These are phyloP conservation scores for Ochropleura leucogaster DNA, from an alignment of 2,888 invertebrate genomes.

Conservation along the genomic window DNA sequence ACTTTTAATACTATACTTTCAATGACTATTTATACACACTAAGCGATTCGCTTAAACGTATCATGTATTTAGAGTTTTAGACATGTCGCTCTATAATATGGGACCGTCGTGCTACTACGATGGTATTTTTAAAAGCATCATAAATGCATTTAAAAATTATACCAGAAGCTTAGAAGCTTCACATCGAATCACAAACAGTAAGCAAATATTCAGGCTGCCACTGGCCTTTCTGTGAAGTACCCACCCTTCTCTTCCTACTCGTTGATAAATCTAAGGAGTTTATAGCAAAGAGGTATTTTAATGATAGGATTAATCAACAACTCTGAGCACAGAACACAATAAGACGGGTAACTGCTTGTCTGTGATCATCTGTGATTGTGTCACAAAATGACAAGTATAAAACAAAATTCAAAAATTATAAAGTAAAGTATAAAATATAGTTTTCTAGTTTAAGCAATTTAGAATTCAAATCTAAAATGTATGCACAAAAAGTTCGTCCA, in stretches of 20 bases:
- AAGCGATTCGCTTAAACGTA: too few species aligned
- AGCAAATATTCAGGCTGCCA: background rate
- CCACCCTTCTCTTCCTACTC: too few species aligned
- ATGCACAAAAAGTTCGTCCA: constrained; percentile 67
- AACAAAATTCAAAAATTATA: constrained; percentile 48
- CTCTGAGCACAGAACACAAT: constrained; percentile 1
- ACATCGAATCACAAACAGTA: too few species aligned
- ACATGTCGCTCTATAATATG: too few species aligned
- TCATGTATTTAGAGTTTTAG: too few species aligned
- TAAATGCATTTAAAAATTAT: too few species aligned
- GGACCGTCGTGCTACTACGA: too few species aligned
- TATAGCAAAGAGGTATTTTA: background rate
- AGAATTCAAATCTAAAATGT: constrained; percentile 58
- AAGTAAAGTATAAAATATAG: constrained; percentile 24
- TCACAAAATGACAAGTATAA: constrained; percentile 41
- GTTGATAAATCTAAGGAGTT: constrained; percentile 11
- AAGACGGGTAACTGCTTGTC: background rate
- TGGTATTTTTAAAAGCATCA: background rate
- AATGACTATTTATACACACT: too few species aligned
- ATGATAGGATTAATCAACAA: background rate
- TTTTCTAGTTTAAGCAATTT: constrained; percentile 49
- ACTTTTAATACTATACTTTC: too few species aligned
- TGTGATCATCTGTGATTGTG: background rate
- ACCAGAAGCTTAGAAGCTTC: too few species aligned
- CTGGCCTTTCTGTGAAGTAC: too few species aligned